Conservation (phyloP, 2,797 vertebrate species). For the Sphenodon punctatus region DNA sequence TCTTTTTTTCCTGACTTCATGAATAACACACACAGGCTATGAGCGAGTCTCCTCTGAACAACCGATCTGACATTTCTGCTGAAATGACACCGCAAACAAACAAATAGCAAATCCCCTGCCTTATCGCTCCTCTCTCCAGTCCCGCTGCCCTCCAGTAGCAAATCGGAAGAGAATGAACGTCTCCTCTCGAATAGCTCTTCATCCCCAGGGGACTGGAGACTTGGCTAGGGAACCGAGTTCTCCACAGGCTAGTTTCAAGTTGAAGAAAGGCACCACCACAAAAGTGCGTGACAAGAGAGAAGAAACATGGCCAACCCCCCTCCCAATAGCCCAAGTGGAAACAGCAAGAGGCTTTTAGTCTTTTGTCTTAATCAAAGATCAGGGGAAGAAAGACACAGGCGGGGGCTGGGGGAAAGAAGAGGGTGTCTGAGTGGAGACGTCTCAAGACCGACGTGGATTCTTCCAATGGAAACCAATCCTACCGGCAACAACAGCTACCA, state of each 20-base stretch:
- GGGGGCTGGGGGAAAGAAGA: neutral
- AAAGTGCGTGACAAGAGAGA: too few species aligned
- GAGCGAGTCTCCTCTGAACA: neutral
- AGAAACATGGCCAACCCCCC: neutral
- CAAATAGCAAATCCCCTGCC: neutral
- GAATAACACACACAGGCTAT: neutral
- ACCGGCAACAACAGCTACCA: neutral
- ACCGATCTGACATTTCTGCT: neutral
- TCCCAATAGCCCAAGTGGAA: neutral
- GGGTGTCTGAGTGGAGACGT: neutral
- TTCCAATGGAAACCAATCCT: neutral
- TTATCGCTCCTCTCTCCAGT: neutral
- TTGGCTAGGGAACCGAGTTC: neutral
- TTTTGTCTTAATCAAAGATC: neutral
- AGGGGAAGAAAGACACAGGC: neutral
- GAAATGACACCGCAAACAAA: neutral
- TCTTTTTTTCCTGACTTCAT: too few species aligned
- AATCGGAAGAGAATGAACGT: neutral
- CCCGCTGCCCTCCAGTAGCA: neutral
- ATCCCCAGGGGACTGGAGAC: neutral
- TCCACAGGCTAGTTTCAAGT: neutral
- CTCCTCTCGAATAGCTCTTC: too few species aligned
- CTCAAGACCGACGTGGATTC: conserved; percentile 4
- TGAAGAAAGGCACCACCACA: neutral
- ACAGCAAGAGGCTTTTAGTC: neutral